A percentile compares a stretch with the other conserved stretches of the same genome.
Evolutionary conservation across 2,888 invertebrate genomes (phyloP).

Genomic region (Steinernema scapterisci): DNA sequence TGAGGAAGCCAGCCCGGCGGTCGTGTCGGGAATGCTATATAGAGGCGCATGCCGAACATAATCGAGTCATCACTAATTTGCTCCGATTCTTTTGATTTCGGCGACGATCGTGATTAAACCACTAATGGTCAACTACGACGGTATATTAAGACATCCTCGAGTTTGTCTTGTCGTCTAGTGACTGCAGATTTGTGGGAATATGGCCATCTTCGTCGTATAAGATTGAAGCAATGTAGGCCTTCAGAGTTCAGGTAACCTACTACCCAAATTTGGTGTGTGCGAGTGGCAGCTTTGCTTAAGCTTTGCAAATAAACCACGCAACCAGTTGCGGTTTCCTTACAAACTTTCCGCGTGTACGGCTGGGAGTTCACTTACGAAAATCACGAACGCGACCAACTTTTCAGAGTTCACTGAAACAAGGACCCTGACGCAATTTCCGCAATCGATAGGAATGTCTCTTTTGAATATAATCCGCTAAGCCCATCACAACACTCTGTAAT

Average conservation of each 20-base stretch:
- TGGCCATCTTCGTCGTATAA: no score
- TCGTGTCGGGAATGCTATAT: not conserved
- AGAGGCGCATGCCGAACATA: not conserved
- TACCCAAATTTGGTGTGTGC: no score
- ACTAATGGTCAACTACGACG: not conserved
- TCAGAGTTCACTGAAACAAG: not conserved
- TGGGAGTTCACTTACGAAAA: no score
- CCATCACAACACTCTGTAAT: not conserved
- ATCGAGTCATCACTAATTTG: constrained; percentile 20
- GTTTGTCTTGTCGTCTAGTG: no score
- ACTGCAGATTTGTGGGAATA: no score
- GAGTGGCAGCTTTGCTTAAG: no score
- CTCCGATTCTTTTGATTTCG: constrained; percentile 13
- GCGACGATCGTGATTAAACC: not conserved
- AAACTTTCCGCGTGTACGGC: no score
- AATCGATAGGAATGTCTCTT: not conserved
- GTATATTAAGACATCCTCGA: not conserved
- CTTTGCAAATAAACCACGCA: no score
- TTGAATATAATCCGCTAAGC: constrained; percentile 10
- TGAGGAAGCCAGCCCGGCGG: not conserved
- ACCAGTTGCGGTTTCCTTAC: no score
- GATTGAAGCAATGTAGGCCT: no score
- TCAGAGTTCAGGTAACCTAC: no score
- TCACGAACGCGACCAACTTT: no score
- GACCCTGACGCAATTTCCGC: not conserved